Percentiles rank a stretch among this genome's conserved stretches.
phyloP scores from a whole-genome alignment of 2,888 invertebrate species.

The Macropis europaea region DNA sequence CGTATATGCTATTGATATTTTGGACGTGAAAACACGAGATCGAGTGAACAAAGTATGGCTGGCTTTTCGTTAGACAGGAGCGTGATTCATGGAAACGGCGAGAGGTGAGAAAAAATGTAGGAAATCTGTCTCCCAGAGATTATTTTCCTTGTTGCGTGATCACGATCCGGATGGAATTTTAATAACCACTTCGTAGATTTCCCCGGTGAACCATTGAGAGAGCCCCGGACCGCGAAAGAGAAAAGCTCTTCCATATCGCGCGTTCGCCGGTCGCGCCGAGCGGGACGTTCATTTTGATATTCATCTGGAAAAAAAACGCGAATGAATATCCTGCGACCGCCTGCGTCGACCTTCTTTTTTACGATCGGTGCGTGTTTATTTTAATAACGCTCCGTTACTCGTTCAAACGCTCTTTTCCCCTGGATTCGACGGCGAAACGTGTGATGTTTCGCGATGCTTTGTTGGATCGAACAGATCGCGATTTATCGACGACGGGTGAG shows the following conservation, averaged over 20 bases:
- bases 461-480: too few species aligned
- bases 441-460: background rate
- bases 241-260: conserved; percentile 11
- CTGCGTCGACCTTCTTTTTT: background rate
- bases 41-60: too few species aligned
- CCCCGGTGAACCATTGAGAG: conserved; percentile 51
- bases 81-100: conserved; percentile 23
- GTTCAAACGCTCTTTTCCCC: background rate
- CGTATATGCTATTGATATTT: too few species aligned
- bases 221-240: conserved; percentile 30
- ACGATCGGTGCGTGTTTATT: conserved; percentile 17
- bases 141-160: conserved; percentile 60
- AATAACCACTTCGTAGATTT: conserved; percentile 61
- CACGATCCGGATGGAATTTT: conserved; percentile 60
- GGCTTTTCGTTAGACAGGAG: conserved; percentile 10
- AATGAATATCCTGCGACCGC: conserved; percentile 17
- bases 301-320: background rate
- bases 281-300: conserved; percentile 24
- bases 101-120: conserved; percentile 28
- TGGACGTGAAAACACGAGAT: too few species aligned
- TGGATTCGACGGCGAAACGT: background rate
- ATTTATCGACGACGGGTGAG: too few species aligned
- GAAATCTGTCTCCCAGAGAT: conserved; percentile 50
- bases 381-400: conserved; percentile 13
- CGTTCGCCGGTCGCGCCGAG: conserved; percentile 1